A percentile compares a stretch with the other conserved stretches of the same genome.
Conservation (phyloP, 2,888 invertebrate species). For the Hymenopus coronatus region DNA sequence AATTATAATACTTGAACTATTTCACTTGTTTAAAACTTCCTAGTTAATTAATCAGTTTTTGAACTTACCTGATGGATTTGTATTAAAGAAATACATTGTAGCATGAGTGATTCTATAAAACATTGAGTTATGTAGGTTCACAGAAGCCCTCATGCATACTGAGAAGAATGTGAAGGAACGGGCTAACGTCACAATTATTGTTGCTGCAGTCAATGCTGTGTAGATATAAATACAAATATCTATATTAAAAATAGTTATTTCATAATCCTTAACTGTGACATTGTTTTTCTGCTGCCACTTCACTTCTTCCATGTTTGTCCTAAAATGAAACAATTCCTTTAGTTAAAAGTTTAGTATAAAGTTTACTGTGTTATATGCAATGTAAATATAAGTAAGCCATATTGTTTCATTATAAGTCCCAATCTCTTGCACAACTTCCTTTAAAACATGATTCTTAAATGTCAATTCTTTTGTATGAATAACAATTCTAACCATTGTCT, state of each 20-base stretch:
- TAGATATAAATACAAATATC: constrained; percentile 45
- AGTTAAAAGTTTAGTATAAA: background rate
- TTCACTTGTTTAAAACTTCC: too few species aligned
- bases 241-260: background rate
- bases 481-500: too few species aligned
- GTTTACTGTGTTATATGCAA: background rate
- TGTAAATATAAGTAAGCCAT: too few species aligned
- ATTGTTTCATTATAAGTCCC: too few species aligned
- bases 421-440: too few species aligned
- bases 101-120: constrained; percentile 54
- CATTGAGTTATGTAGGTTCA: constrained; percentile 54
- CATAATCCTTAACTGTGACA: background rate
- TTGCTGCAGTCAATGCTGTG: constrained; percentile 46
- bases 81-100: constrained; percentile 74
- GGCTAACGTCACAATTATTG: constrained; percentile 44
- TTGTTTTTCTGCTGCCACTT: background rate
- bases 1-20: too few species aligned
- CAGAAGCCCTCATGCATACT: constrained; percentile 50
- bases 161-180: constrained; percentile 21
- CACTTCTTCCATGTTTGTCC: background rate
- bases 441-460: too few species aligned
- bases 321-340: background rate
- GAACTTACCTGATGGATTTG: constrained; percentile 63
- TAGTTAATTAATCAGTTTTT: background rate
- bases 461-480: too few species aligned